Conservation (phyloP, 2,888 invertebrate species). For the Papilio protenor region DNA sequence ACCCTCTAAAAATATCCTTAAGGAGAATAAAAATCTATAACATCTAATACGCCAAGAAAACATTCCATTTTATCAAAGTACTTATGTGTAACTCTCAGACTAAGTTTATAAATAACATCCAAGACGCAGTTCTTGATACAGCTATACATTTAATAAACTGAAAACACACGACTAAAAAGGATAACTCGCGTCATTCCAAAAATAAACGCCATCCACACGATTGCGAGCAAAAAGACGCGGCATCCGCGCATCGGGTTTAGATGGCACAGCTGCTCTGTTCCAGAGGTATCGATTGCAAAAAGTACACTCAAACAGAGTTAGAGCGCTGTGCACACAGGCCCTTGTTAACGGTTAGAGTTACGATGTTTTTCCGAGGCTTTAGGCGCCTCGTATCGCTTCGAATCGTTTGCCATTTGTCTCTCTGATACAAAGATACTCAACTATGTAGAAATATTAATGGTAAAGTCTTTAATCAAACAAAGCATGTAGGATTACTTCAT, state of each 20-base stretch:
- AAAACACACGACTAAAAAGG: conserved; percentile 31
- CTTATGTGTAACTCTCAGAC: not conserved
- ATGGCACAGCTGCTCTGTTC: conserved; percentile 71
- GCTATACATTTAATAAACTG: not conserved
- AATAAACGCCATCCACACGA: conserved; percentile 40
- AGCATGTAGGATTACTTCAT: not conserved
- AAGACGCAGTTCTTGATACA: conserved; percentile 6
- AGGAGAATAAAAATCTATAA: not conserved
- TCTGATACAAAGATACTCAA: not conserved
- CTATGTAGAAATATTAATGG: not conserved
- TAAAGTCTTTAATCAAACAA: not conserved
- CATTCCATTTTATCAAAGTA: not conserved
- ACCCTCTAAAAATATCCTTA: conserved; percentile 15
- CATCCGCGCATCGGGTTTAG: conserved; percentile 43
- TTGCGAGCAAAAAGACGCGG: conserved; percentile 40
- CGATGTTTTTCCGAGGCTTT: conserved; percentile 36
- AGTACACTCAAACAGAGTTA: conserved; percentile 43
- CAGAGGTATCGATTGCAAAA: conserved; percentile 78
- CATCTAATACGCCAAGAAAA: not conserved
- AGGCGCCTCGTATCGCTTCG: conserved; percentile 22
- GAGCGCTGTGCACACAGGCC: conserved; percentile 40
- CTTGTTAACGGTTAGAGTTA: conserved; percentile 39
- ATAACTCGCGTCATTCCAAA: conserved; percentile 36
- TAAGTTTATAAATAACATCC: not conserved
- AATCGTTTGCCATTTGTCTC: conserved; percentile 17